Base-by-base conservation (phyloP, 23 tunicate species). In the Ciona savignyi region DNA sequence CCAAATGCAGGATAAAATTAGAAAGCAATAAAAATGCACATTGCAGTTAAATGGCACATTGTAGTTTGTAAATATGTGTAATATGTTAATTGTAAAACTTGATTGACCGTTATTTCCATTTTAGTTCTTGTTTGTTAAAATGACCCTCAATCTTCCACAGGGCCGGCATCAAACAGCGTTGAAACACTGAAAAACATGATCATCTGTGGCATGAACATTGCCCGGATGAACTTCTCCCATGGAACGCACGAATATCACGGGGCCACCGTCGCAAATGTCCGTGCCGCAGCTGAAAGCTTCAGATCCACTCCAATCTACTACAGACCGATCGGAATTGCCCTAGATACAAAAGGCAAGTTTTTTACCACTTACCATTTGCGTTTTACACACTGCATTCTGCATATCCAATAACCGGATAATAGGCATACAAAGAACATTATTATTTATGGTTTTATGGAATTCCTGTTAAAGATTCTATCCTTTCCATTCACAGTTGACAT, bases 171-270 rank as follows among this genome's bases (percentile, higher is more conserved):
- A 56, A 77, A 75, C 83, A 78, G 75, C 9, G 95, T 94, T 2
- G 99, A 88, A 33, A 93, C 70, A 22, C 64, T 94, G 28, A 94
- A 79, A 51, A 71, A 88, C 27, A 86, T 94, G 99, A 94, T 94
- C 27, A 74, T 78, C 28, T 78, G 83, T 70, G 99, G 99, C 23
- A 94, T 94, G 99, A 87, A 94, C 71, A 78, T 94, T 63, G 95
- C 90, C 1, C 67, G 99, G 68, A 73, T 94, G 78, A 94, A 94
- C 67, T 94, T 94, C 71, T 94, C 99, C 0, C 99, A 94, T 70
- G 99, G 99, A 31, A 74, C 89, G 4, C 99, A 94, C 70, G 95
- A 94, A 51, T 87, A 83, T 62, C 99, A 94, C 71, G 86, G 73
- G 0, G 42, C 73, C 34, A 93, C 98, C 22, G 76, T 93, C 33